Evolutionary conservation across 1,140 invertebrate genomes (phyloP).

Genomic region (Neodiprion pinetum): DNA sequence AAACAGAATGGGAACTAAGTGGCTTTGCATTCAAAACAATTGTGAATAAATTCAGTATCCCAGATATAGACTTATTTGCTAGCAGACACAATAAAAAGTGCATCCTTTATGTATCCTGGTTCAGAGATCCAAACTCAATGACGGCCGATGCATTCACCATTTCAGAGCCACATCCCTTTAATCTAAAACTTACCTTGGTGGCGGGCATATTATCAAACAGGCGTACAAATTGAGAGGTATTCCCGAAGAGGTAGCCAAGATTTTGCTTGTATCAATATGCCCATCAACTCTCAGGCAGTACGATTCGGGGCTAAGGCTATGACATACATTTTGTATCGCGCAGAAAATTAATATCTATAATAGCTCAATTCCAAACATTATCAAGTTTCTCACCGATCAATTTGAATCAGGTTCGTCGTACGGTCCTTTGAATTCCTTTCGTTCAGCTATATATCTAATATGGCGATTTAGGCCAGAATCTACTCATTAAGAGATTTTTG

Average conservation of each 20-base stretch:
- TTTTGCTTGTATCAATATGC: neutral
- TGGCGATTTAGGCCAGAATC: constrained; percentile 9
- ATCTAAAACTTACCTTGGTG: neutral
- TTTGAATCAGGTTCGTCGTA: neutral
- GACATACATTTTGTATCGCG: neutral
- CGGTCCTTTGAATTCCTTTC: neutral
- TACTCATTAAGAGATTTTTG: constrained; percentile 18
- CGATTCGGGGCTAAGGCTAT: neutral
- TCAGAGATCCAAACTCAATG: constrained; percentile 27
- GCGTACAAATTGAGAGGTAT: neutral
- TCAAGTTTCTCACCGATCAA: neutral
- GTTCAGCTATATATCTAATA: constrained; percentile 11
- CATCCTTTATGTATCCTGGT: constrained; percentile 32
- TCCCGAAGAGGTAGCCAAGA: neutral
- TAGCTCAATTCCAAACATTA: constrained; percentile 1
- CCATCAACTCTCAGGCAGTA: neutral
- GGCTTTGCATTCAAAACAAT: constrained; percentile 28
- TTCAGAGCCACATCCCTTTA: neutral
- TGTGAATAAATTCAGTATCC: constrained; percentile 31
- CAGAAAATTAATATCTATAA: neutral
- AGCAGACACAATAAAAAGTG: constrained; percentile 37
- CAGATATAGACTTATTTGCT: constrained; percentile 39
- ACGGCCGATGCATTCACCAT: constrained; percentile 35
- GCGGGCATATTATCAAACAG: neutral
- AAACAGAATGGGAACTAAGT: constrained; percentile 35